These are phyloP conservation scores for Gerris buenoi DNA, from an alignment of 1,140 invertebrate species.

Conservation along the genomic window DNA sequence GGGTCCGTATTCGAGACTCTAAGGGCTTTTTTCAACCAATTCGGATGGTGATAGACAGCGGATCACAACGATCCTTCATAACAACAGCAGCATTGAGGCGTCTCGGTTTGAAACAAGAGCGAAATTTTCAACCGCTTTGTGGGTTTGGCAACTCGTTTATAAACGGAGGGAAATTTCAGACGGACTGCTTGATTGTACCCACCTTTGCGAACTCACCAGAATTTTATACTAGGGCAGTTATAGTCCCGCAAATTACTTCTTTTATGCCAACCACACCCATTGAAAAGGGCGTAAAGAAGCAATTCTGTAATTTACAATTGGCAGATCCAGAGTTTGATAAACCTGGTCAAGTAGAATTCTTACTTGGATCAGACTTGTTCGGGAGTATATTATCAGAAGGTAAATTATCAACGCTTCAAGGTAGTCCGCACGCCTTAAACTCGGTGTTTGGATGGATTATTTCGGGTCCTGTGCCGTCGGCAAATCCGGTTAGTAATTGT, in stretches of 20 bases:
- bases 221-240: not conserved
- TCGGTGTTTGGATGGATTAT: not conserved
- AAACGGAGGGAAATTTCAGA: not conserved
- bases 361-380: not conserved
- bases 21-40: not conserved
- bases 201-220: not conserved
- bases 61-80: not conserved
- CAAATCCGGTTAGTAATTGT: not conserved
- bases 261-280: not conserved
- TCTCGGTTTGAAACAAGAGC: not conserved
- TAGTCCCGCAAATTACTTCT: not conserved
- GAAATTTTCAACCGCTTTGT: not conserved
- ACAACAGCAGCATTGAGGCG: not conserved
- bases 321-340: not conserved
- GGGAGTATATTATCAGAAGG: not conserved
- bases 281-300: not conserved
- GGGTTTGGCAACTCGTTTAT: not conserved
- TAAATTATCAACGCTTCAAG: not conserved
- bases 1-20: not conserved
- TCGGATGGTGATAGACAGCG: not conserved
- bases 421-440: not conserved
- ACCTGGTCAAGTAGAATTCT: not conserved
- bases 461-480: not conserved
- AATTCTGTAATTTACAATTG: not conserved
- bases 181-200: not conserved